Evolutionary conservation across 2,113 vertebrate genomes (phyloP), one percentile per base, ranked within the genome.

Genomic region (Corvus cornix): DNA sequence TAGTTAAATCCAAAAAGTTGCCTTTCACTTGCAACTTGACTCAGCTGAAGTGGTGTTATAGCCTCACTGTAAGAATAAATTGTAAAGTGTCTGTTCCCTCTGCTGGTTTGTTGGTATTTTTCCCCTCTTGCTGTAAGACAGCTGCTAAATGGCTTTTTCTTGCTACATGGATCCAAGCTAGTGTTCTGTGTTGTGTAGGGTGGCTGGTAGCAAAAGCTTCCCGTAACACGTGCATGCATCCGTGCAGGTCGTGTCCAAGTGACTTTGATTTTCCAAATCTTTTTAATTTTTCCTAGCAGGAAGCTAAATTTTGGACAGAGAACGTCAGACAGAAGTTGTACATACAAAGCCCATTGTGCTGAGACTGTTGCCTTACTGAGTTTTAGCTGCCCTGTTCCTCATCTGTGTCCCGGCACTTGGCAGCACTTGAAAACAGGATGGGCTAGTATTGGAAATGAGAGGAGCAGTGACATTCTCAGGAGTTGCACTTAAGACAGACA

Each of bases 181-280:
- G 9, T 4, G 27, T 35, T 84, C 58, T 56, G 55, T 8, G 0
- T 63, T 44, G 23, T 35, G n/a, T 31, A 16, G 18, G 24, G 18
- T 12, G 55, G 41, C 33, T 49, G n/a, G 56, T 28, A 55, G 31
- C n/a, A 91, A 70, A 69, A 91, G 2, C 72, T 52, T 93, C 33
- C 13, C 0, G 0, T 48, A 33, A 30, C 1, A 3, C 11, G 0
- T 16, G 17, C 26, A 3, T 4, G 6, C 22, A 13, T 44, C 55
- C 1, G 0, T 33, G 44, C 48, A 51, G 55, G 22, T 26, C 26
- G 5, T 35, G 26, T 53, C 48, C 35, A 8, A 28, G 19, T 14
- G n/a, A 49, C 24, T 73, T 39, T 26, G 60, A 4, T 12, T 51
- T 43, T 59, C 43, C 7, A 26, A 26, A 10, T 51, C 2, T 44